Evolutionary conservation across 2,797 vertebrate species (phyloP).

Genomic region (Toxotes lorentzi): DNA sequence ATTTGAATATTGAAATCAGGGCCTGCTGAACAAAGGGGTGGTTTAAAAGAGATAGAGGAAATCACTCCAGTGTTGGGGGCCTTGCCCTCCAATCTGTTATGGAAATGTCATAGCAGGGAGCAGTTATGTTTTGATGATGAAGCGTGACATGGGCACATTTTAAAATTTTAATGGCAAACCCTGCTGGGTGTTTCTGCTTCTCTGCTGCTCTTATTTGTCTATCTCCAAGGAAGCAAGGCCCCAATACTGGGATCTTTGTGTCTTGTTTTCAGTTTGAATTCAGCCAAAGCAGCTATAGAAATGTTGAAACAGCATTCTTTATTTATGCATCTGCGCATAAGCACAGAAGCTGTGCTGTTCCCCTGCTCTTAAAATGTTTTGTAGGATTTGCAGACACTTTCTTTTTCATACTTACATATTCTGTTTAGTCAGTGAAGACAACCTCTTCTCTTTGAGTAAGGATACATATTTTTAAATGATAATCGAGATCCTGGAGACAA

Average conservation of each 20-base stretch:
- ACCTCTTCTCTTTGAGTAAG: not conserved
- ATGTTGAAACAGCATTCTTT: conserved; percentile 29
- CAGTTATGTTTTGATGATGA: conserved; percentile 69
- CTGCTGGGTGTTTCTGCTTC: conserved; percentile 23
- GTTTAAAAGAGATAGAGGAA: conserved; percentile 69
- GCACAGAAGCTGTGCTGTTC: conserved; percentile 16
- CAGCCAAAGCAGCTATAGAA: conserved; percentile 39
- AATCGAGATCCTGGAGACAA: not conserved
- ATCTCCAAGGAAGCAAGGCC: conserved; percentile 57
- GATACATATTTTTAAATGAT: conserved; percentile 5
- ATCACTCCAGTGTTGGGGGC: conserved; percentile 49
- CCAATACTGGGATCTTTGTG: conserved; percentile 36
- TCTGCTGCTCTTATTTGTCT: conserved; percentile 60
- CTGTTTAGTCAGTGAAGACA: not conserved
- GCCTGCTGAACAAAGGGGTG: conserved; percentile 70
- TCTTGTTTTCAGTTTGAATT: conserved; percentile 43
- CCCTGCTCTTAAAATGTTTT: not conserved
- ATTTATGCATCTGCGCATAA: conserved; percentile 40
- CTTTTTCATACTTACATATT: conserved; percentile 7
- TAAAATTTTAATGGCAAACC: conserved; percentile 55
- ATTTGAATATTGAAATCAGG: conserved; percentile 85
- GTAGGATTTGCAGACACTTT: not conserved
- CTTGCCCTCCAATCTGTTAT: conserved; percentile 70
- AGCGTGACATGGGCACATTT: conserved; percentile 65
- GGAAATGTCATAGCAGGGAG: conserved; percentile 74